Evolutionary conservation across 2,888 invertebrate species (phyloP), one percentile per base, ranked within the genome.

Genomic region (Melolontha melolontha): DNA sequence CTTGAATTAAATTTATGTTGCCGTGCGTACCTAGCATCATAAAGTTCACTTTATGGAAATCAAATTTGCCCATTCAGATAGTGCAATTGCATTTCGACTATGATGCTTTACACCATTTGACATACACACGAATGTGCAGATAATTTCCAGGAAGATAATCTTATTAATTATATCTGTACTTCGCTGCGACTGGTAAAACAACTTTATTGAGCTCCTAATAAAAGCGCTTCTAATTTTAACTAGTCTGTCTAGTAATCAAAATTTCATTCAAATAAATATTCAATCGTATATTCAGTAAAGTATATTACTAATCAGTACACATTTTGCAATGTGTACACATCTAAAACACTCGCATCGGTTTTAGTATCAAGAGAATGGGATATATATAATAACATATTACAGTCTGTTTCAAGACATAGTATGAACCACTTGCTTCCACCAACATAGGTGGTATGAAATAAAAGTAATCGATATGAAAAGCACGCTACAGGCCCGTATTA

Each of bases 231-330:
- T 12, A 52, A 16, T 49, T 16, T 44, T 67, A 68, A 65, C 65
- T 67, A 67, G 64, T 68, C 65, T 64, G 54, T 47, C 10, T 22
- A 51, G 64, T 62, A 67, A 70, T 70, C 67, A 69, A 69, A 69
- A 64, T 64, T 70, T 57, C 64, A 67, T 70, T 69, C 55, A 57
- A 54, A 66, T 67, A 57, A 64, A 70, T 65, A 52, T 67, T 62
- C 41, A 54, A 6, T 62, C 54, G 66, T 42, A 27, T n/a, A n/a
- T n/a, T n/a, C n/a, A n/a, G n/a, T 11, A 7, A 27, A 51, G 27
- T 64, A 16, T 51, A 22, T 39, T 16, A 44, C 10, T 64, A 64
- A 51, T 51, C 50, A 29, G 34, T 51, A 51, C 50, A 64, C 64
- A 64, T 64, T 64, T 64, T 2, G 22, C 22, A 2, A 22, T 22